phyloP scores from a whole-genome alignment of 2,113 vertebrate species.

The Pelodiscus sinensis region DNA sequence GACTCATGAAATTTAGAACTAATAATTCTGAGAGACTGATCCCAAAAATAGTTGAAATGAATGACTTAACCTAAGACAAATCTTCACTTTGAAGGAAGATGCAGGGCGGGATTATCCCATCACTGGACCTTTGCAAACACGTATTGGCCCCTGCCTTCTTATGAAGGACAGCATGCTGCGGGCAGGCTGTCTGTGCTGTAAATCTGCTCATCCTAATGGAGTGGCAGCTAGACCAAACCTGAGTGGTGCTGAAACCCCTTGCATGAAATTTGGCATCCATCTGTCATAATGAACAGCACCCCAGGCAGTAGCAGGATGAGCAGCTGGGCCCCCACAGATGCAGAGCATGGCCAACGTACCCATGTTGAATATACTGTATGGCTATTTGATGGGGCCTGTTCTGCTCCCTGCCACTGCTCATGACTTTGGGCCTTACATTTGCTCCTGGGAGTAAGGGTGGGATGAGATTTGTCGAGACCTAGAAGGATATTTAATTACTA shows the following conservation, averaged over 20 bases:
- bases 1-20: neutral
- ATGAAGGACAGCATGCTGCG: neutral
- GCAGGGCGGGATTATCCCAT: neutral
- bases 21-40: neutral
- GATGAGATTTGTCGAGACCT: neutral
- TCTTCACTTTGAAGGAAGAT: neutral
- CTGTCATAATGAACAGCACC: neutral
- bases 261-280: neutral
- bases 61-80: neutral
- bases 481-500: neutral
- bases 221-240: neutral
- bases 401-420: no score
- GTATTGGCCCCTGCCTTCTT: neutral
- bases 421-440: neutral
- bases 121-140: neutral
- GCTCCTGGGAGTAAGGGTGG: neutral
- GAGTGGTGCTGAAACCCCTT: neutral
- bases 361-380: neutral
- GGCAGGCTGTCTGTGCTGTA: neutral
- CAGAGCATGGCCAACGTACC: neutral
- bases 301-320: no score
- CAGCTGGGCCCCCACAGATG: no score
- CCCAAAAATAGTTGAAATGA: neutral
- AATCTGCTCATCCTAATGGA: neutral
- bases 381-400: neutral